Base-by-base conservation (phyloP, 1,140 invertebrate species). In the Solenopsis invicta region DNA sequence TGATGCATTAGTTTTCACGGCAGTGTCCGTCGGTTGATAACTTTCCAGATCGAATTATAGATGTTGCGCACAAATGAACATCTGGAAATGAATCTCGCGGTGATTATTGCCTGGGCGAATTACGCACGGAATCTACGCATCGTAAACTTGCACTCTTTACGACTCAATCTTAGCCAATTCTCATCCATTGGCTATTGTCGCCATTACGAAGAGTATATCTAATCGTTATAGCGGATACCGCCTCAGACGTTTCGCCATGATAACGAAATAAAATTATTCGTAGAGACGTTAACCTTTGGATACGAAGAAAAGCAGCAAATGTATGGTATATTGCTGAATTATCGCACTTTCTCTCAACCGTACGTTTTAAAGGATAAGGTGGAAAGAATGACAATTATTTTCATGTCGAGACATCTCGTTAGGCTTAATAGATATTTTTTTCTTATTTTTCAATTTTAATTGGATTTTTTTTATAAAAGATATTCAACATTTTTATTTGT, bases 111-210 rank as follows among this genome's bases (percentile, higher is more conserved):
- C 61, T 45, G 34, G 37, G 18, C 64, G 29, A 80, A 50, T 80
- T 80, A 80, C 48, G 76, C 24, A 5, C 18, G 34, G 3, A 34
- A 41, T 66, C 29, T 59, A 56, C 34, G 12, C 21, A 66, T 48
- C 45, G 45, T 78, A 78, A 78, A 78, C 64, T 66, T 6, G 34
- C 34, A 16, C 48, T 52, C 18, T 66, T 78, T 78, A 66, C 16
- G 48, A 3, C 24, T 66, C 45, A 12, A 13, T 50, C 12, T 34
- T 48, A 41, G 45, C 29, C 12, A n/a, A 80, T 69, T 69, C 67
- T 69, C 54, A 24, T 78, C 29, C 45, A 12, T 13, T 66, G 29
- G 6, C 0, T 50, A 45, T 66, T 54, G 45, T 45, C 29, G n/a
- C 48, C 8, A 67, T 21, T 67, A 52, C 13, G 34, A 21, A 21